A percentile compares a stretch with the other conserved stretches of the same genome.
These are phyloP conservation scores for Ophion costatus DNA, from an alignment of 2,888 invertebrate species.

Conservation along the genomic window DNA sequence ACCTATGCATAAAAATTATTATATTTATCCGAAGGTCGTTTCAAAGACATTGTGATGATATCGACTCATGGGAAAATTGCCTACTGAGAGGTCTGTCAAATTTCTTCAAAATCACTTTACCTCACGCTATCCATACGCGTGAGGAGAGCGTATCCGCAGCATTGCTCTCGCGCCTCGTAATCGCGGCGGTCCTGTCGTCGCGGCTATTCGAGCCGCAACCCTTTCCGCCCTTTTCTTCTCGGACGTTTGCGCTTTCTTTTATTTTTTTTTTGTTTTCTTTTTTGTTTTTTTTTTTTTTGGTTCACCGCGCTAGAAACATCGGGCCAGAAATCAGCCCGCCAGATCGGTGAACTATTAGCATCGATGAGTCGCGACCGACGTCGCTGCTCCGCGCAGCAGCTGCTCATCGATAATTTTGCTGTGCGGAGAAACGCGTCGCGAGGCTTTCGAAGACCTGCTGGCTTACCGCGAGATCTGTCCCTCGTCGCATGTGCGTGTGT, in stretches of 20 bases:
- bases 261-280: slow-evolving; percentile 6
- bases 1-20: no score
- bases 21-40: no score
- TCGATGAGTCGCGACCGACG: slow-evolving; percentile 67
- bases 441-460: slow-evolving; percentile 25
- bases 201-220: slow-evolving; percentile 32
- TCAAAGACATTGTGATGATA: no score
- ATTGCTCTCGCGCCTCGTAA: neutral
- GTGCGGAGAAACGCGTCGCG: slow-evolving; percentile 37
- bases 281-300: slow-evolving; percentile 8
- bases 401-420: slow-evolving; percentile 76
- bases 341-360: slow-evolving; percentile 65
- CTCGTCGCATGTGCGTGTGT: slow-evolving; percentile 45
- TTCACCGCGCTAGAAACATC: neutral
- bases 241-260: neutral
- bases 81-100: no score
- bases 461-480: slow-evolving; percentile 15
- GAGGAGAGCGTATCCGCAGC: slow-evolving; percentile 10
- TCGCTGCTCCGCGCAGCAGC: slow-evolving; percentile 59
- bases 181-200: slow-evolving; percentile 28
- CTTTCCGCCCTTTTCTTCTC: slow-evolving; percentile 58
- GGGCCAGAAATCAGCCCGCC: slow-evolving; percentile 16
- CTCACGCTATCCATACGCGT: neutral
- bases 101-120: no score
- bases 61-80: no score